These are phyloP conservation scores for Napeogenes inachia DNA, from an alignment of 2,888 invertebrate genomes.

Conservation along the genomic window DNA sequence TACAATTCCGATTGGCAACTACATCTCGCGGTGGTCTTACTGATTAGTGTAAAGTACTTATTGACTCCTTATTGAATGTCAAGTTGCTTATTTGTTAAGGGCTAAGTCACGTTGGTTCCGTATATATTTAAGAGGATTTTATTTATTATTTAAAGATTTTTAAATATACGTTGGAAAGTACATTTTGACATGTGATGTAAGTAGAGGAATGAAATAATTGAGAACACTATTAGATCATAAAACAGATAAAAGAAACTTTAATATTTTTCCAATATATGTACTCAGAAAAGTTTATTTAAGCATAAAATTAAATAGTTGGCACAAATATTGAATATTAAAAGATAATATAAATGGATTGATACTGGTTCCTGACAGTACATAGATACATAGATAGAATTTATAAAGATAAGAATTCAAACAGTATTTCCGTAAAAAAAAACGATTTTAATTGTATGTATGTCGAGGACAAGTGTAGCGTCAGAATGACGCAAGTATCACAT, in stretches of 20 bases:
- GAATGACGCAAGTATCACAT: constrained; percentile 12
- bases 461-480: constrained; percentile 19
- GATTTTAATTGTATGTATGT: constrained; percentile 12
- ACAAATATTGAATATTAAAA: too few relatives aligned
- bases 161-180: too few relatives aligned
- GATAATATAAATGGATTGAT: too few relatives aligned
- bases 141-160: too few relatives aligned
- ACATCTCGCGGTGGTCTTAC: constrained; percentile 33
- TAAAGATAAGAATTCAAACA: neutral
- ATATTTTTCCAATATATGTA: too few relatives aligned
- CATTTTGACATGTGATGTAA: too few relatives aligned
- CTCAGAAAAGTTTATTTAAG: too few relatives aligned
- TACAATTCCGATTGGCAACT: constrained; percentile 23
- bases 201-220: too few relatives aligned
- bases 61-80: constrained; percentile 32
- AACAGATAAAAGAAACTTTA: too few relatives aligned
- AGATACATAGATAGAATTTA: neutral
- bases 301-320: too few relatives aligned
- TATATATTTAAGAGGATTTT: neutral
- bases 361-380: too few relatives aligned
- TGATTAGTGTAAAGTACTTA: constrained; percentile 33
- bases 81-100: constrained; percentile 16
- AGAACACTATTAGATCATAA: too few relatives aligned
- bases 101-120: neutral
- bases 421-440: neutral